These are phyloP conservation scores for Haliaeetus leucogaster DNA, from an alignment of 2,113 vertebrate species.

Conservation along the genomic window DNA sequence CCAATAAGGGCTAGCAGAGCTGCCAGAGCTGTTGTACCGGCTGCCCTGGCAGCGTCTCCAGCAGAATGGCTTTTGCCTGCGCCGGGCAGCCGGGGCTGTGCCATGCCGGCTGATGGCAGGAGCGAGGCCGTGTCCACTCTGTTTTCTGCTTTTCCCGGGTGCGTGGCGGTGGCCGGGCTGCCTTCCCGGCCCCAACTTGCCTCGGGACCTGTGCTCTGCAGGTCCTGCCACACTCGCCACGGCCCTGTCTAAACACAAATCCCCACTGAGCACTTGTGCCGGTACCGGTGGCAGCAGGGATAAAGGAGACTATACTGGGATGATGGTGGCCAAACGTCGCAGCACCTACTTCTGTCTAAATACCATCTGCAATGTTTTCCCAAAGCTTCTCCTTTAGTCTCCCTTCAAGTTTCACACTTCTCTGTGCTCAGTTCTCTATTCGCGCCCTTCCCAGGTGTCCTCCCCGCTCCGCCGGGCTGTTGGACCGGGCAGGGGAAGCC, in stretches of 20 bases:
- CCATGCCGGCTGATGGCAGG: neutral
- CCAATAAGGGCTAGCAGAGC: neutral
- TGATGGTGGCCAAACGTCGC: neutral
- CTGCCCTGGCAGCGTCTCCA: neutral
- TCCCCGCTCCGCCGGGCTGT: accelerated
- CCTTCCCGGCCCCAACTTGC: neutral
- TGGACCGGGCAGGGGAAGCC: neutral
- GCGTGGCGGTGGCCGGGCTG: neutral
- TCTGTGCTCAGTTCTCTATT: neutral
- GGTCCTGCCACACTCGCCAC: neutral
- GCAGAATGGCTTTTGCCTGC: neutral
- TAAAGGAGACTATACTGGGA: neutral
- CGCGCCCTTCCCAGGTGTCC: neutral
- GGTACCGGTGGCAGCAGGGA: neutral
- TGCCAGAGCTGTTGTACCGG: neutral
- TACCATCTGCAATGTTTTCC: neutral
- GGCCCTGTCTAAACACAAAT: accelerated
- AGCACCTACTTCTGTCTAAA: neutral
- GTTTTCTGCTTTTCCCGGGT: neutral
- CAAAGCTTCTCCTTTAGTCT: neutral
- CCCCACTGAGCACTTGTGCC: neutral
- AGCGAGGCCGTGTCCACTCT: neutral
- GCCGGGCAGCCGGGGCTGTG: neutral
- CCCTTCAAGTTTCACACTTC: neutral
- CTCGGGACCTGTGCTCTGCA: accelerated